Base-by-base conservation (phyloP, 2,797 vertebrate genomes). In the Typhlichthys eigenmanni region DNA sequence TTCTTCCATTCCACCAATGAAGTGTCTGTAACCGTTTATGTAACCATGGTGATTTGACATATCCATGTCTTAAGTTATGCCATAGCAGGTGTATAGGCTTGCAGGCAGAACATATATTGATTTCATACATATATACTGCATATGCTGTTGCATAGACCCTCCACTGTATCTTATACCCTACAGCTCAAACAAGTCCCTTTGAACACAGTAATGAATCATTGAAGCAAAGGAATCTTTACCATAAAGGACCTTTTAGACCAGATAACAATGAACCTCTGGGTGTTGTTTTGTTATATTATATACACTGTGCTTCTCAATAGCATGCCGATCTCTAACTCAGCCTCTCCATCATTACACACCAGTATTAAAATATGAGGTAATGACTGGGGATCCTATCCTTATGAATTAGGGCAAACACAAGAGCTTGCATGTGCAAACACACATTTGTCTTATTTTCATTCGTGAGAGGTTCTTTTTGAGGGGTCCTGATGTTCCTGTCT, bases 121-220 rank as follows among this genome's bases (percentile, higher is more conserved):
- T 63, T 62, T 55, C 19, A 29, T 52, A 16, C 38, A 38, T 57
- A 12, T 51, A 6, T 17, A 48, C 10, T 71, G 52, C 55, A 71
- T 63, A 29, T 3, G 49, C 12, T 16, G 55, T 34, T 62, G 60
- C 58, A 47, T 54, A 9, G 60, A 68, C 71, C 58, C 66, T 58
- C 24, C 19, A 60, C 43, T 32, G 19, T 14, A 38, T 58, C 19
- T 24, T 24, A 24, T 24, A 24, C 24, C 24, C 24, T 24, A 24
- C 24, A 24, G 24, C 24, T 4, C 24, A 24, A 24, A 24, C 24
- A 24, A 24, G 19, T 24, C 24, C 24, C 24, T 24, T 24, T 24
- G 24, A 24, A 24, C 24, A 24, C 24, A 24, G 24, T 81, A 54
- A 82, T 84, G 74, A 53, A 85, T 83, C 51, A 46, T 64, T 69